Evolutionary conservation across 2,888 invertebrate species (phyloP).

Genomic region (Rugalucina vietnamica): DNA sequence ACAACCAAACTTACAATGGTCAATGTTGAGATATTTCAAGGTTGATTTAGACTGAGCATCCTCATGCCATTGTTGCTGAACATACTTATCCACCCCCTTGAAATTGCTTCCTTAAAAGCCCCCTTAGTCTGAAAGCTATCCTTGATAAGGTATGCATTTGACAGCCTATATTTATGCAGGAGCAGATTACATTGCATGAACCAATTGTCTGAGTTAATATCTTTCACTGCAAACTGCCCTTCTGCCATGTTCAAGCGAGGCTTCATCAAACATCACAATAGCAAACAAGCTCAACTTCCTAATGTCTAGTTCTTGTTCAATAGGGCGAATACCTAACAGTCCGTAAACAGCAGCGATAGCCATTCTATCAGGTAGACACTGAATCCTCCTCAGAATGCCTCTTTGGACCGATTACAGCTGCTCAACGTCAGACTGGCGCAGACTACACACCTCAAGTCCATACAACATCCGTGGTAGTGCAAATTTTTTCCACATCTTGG

Average conservation of each 20-base stretch:
- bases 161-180: not conserved
- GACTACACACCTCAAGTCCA: not conserved
- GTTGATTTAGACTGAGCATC: not conserved
- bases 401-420: not conserved
- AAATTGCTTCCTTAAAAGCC: not conserved
- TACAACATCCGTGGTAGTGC: not conserved
- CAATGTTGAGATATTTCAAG: not conserved
- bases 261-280: not conserved
- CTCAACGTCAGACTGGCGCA: not conserved
- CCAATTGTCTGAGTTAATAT: not conserved
- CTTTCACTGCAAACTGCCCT: not conserved
- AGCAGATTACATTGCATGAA: not conserved
- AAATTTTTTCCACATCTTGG: not conserved
- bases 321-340: not conserved
- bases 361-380: not conserved
- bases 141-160: not conserved
- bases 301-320: not conserved
- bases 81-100: not conserved
- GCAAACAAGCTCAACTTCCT: not conserved
- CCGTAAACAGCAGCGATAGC: not conserved
- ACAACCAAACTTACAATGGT: not conserved
- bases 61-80: not conserved
- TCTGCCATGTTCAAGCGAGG: not conserved
- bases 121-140: not conserved
- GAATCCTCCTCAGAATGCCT: not conserved